Percentiles rank a stretch among this genome's conserved stretches.
These are phyloP conservation scores for Myotis pilosus DNA, from an alignment of 2,797 vertebrate species.

Conservation along the genomic window DNA sequence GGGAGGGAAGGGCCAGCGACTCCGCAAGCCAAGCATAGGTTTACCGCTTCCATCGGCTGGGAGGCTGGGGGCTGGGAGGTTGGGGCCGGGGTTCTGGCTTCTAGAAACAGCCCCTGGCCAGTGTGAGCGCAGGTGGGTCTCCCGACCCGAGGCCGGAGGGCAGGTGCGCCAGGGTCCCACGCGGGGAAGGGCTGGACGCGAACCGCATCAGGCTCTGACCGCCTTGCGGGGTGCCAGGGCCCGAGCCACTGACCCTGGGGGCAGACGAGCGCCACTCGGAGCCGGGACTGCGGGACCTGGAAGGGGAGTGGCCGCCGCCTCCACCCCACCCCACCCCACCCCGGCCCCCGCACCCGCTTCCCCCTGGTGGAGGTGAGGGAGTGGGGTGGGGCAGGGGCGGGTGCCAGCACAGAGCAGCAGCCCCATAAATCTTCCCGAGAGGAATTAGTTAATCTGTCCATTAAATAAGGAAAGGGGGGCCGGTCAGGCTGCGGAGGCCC, in stretches of 20 bases:
- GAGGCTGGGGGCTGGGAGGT: neutral
- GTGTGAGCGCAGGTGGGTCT: neutral
- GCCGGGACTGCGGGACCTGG: neutral
- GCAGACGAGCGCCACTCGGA: accelerated
- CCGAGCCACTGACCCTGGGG: neutral
- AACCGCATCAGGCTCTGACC: neutral
- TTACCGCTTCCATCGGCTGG: neutral
- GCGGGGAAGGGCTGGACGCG: neutral
- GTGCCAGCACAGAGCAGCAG: neutral
- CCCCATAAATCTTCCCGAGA: neutral
- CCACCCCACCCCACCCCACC: accelerated
- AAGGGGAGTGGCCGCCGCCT: neutral
- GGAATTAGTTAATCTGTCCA: neutral
- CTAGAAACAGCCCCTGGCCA: no score
- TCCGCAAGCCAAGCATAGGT: neutral
- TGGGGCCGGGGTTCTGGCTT: neutral
- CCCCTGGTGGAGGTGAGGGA: no score
- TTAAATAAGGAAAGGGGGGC: neutral
- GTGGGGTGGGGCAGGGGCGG: neutral
- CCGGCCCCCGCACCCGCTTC: neutral
- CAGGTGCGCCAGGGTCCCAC: neutral
- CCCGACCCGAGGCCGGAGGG: neutral
- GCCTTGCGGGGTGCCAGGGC: neutral
- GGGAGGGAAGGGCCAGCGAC: neutral
- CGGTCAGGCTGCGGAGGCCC: no score